These are phyloP conservation scores for Buteo buteo DNA, from an alignment of 2,113 vertebrate species.

Conservation along the genomic window DNA sequence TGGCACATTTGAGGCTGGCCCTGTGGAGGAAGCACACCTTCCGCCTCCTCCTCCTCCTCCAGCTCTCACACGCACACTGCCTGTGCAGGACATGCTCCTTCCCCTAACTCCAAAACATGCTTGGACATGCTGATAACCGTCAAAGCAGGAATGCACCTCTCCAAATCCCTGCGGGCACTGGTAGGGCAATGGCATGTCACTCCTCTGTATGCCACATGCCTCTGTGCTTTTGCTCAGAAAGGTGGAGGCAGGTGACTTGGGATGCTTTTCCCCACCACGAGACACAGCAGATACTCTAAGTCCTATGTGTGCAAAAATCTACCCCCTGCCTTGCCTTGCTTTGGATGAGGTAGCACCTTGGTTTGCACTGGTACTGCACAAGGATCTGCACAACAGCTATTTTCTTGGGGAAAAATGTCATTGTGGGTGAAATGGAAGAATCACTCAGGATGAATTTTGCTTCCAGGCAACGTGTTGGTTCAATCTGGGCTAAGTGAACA, in stretches of 20 bases:
- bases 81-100: background rate
- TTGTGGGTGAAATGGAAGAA: background rate
- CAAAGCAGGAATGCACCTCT: background rate
- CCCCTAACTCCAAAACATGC: background rate
- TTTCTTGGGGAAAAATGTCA: background rate
- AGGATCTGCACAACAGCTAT: background rate
- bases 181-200: background rate
- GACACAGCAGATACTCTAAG: background rate
- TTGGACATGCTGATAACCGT: background rate
- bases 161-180: background rate
- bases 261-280: background rate
- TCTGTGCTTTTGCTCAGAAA: fast-evolving
- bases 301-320: background rate
- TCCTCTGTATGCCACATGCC: background rate
- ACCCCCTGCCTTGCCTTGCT: background rate
- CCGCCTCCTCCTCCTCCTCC: background rate
- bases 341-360: background rate
- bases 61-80: background rate
- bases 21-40: background rate
- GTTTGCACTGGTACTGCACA: background rate
- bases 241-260: background rate
- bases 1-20: background rate
- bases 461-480: background rate
- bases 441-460: background rate
- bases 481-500: background rate